phyloP scores from a whole-genome alignment of 2,797 vertebrate species.

The Petrocephalus sullivani region DNA sequence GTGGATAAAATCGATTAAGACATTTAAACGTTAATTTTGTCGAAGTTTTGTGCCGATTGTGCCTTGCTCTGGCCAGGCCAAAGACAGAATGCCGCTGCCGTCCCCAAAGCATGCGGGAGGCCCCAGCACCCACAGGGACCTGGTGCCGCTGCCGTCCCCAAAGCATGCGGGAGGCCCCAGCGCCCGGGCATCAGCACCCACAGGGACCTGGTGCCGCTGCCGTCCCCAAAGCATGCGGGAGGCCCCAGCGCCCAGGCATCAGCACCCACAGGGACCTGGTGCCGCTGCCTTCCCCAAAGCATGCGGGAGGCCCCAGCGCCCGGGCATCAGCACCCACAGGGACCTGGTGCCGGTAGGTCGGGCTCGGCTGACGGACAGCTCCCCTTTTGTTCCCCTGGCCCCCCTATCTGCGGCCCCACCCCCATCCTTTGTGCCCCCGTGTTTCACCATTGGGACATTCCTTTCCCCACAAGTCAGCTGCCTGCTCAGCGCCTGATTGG shows the following conservation, averaged over 20 bases:
- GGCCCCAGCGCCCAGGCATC: background rate
- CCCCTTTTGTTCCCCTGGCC: slow-evolving; percentile 27
- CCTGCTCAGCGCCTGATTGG: slow-evolving; percentile 48
- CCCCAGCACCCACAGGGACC: slow-evolving; percentile 24
- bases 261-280: slow-evolving; percentile 24
- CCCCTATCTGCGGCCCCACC: background rate
- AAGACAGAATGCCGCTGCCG: background rate
- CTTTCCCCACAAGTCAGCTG: slow-evolving; percentile 53
- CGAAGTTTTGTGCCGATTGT: background rate
- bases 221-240: background rate
- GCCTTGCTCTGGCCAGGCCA: background rate
- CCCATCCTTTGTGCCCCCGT: slow-evolving; percentile 23
- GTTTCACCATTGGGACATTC: slow-evolving; percentile 46
- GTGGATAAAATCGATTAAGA: background rate
- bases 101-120: background rate
- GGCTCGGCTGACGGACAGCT: slow-evolving; percentile 35
- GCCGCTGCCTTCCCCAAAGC: background rate
- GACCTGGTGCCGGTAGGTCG: slow-evolving; percentile 14
- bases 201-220: too few species aligned
- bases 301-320: too few species aligned
- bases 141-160: too few species aligned
- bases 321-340: too few species aligned
- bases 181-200: too few species aligned
- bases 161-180: too few species aligned
- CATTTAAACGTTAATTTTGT: background rate